Base-by-base conservation (phyloP, 2,797 vertebrate genomes). In the Hyperoplus lanceolatus region DNA sequence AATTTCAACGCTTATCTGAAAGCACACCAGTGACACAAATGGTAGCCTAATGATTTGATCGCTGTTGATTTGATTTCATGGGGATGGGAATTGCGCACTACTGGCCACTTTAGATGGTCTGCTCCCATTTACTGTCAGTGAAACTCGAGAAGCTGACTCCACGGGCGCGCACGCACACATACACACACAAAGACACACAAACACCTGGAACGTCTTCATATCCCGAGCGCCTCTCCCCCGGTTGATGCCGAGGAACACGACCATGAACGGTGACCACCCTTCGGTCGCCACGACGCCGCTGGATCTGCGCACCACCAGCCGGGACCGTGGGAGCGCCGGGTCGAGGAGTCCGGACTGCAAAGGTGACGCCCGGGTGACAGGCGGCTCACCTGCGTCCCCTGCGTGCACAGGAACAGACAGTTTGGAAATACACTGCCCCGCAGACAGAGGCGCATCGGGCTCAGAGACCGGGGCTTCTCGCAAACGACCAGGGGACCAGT, bases 171-270 rank as follows among this genome's bases (percentile, higher is more conserved):
- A 29, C 29, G 29, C 29, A 29, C 29, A 29, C 29, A 29, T 29
- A 29, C 29, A 29, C 29, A 29, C 29, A 29, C 29, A 29, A 29
- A 29, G 29, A 29, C 29, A 29, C 29, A 29, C 29, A 29, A 29
- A 48, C 81, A 87, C 80, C 86, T 84, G 64, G 83, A 51, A 71
- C 64, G 39, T 64, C 39, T 69, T 63, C 64, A n/a, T 38, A 43
- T 11, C 48, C 9, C 0, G 58, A 49, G 11, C 13, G 39, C 18
- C 39, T 70, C 42, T 18, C 6, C 16, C 16, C 43, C 75, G 6
- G 82, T 91, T 87, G 81, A 94, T 93, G 86, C 92, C 91, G 83
- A 90, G 83, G 82, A 90, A 82, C 80, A 94, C 93, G 93, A 95
- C 94, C 73, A 95, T 94, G 94, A 93, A 94, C 85, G 83, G 85